These are phyloP conservation scores for Epinotia ramella DNA, from an alignment of 2,888 invertebrate species.

Conservation along the genomic window DNA sequence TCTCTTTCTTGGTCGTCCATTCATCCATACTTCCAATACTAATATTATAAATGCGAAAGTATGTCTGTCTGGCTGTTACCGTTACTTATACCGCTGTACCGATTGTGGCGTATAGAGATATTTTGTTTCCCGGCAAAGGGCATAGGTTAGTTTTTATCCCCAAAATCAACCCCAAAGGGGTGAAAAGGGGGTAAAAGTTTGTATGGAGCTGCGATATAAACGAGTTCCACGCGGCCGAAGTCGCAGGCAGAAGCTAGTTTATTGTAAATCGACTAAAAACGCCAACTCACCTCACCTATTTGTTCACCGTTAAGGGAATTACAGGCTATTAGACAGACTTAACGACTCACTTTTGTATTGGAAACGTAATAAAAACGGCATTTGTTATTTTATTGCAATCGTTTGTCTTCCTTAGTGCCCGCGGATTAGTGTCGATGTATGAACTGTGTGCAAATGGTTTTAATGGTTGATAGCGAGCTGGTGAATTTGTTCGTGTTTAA, in stretches of 20 bases:
- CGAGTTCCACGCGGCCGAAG: too few species aligned
- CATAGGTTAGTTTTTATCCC: too few species aligned
- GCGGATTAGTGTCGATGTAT: slow-evolving; percentile 36
- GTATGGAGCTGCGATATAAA: too few species aligned
- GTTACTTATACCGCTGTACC: too few species aligned
- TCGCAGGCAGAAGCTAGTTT: too few species aligned
- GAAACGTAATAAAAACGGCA: slow-evolving; percentile 43
- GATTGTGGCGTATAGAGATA: too few species aligned
- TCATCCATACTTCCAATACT: neutral
- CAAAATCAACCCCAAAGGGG: too few species aligned
- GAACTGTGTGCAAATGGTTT: slow-evolving; percentile 28
- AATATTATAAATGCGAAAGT: too few species aligned
- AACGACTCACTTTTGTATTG: slow-evolving; percentile 47
- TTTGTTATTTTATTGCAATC: slow-evolving; percentile 42
- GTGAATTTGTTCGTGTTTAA: slow-evolving; percentile 7
- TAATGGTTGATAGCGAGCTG: slow-evolving; percentile 5
- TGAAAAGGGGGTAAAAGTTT: too few species aligned
- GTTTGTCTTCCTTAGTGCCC: slow-evolving; percentile 40
- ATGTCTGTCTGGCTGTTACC: too few species aligned
- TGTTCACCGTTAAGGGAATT: slow-evolving; percentile 50
- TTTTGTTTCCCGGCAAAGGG: too few species aligned
- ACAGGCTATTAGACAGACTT: slow-evolving; percentile 47
- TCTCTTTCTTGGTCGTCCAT: neutral
- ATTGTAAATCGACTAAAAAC: slow-evolving; percentile 10
- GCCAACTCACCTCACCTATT: slow-evolving; percentile 40